Conservation (phyloP, 2,797 vertebrate species). For the Vespertilio murinus region DNA sequence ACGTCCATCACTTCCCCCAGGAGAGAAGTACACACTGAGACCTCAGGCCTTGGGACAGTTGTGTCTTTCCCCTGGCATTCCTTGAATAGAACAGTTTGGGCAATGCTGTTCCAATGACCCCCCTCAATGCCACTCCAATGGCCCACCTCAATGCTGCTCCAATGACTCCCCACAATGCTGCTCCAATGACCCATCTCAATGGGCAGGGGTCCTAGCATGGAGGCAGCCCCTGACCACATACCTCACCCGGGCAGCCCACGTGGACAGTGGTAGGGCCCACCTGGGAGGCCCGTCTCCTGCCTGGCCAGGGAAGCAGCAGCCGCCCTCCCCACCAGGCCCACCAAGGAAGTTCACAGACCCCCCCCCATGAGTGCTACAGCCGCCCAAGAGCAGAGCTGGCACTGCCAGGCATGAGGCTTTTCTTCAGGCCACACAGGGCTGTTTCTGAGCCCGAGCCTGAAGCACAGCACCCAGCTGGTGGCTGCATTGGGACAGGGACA, state of each 20-base stretch:
- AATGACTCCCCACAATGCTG: too few relatives aligned
- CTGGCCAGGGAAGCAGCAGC: rapidly evolving
- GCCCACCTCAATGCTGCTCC: neutral
- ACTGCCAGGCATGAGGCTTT: neutral
- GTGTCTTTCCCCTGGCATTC: neutral
- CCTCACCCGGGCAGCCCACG: neutral
- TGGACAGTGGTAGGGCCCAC: neutral
- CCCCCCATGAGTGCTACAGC: rapidly evolving
- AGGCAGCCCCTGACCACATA: neutral
- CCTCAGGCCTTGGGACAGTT: neutral
- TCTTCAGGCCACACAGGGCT: neutral
- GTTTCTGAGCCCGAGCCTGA: neutral
- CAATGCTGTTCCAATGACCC: neutral
- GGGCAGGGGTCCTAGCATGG: neutral
- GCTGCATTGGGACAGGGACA: neutral
- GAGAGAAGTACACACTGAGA: rapidly evolving
- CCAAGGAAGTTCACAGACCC: neutral
- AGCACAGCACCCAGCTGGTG: neutral
- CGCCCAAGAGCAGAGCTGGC: neutral
- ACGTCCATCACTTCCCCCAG: too few relatives aligned
- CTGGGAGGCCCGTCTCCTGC: rapidly evolving
- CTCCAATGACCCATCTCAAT: too few relatives aligned
- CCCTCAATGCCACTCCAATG: too few relatives aligned
- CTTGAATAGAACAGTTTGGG: neutral
- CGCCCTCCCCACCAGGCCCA: neutral